phyloP scores from a whole-genome alignment of 2,797 vertebrate genomes.

The Mormyrops attenuatus region DNA sequence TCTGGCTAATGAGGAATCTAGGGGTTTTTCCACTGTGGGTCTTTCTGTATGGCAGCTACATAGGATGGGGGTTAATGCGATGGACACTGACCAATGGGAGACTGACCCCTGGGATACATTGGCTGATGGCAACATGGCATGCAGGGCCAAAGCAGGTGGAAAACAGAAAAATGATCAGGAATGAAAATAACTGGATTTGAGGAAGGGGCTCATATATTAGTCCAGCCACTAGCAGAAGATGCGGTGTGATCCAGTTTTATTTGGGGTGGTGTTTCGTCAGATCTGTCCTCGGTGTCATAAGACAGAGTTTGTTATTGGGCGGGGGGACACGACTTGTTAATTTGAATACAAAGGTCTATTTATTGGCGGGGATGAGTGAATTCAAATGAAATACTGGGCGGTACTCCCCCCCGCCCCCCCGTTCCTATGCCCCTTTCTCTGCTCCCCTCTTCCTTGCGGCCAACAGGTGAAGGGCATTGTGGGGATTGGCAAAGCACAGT shows the following conservation, averaged over 20 bases:
- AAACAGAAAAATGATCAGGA: background rate
- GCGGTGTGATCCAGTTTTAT: background rate
- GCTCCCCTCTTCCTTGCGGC: background rate
- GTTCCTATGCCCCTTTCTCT: background rate
- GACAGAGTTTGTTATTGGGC: background rate
- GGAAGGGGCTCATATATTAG: background rate
- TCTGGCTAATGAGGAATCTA: background rate
- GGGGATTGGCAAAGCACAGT: background rate
- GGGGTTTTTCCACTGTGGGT: background rate
- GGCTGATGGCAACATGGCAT: too few species aligned
- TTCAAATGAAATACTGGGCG: background rate
- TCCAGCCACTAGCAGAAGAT: background rate
- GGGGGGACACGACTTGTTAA: background rate
- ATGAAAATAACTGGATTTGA: background rate
- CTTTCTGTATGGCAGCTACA: background rate
- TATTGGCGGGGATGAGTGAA: background rate
- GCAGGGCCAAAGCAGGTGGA: background rate
- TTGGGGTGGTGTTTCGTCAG: background rate
- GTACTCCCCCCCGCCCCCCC: background rate
- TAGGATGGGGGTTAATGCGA: background rate
- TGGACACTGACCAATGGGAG: background rate
- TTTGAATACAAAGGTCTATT: background rate
- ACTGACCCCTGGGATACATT: too few species aligned
- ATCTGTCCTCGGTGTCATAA: background rate
- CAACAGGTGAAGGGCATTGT: background rate